phyloP scores from a whole-genome alignment of 2,113 vertebrate species.

The Carassius auratus region DNA sequence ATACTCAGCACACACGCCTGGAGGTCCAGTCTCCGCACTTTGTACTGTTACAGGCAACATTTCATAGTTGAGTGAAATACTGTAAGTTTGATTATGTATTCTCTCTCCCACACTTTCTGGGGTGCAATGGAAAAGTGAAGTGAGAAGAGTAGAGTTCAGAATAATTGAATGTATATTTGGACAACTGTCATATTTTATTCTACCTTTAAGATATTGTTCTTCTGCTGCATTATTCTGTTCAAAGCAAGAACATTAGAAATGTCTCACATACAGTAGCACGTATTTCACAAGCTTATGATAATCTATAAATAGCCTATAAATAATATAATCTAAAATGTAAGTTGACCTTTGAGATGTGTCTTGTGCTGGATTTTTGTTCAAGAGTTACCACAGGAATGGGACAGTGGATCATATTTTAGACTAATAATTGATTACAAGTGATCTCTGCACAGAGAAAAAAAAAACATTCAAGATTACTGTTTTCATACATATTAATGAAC shows the following conservation, averaged over 20 bases:
- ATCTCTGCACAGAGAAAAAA: background rate
- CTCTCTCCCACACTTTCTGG: constrained; percentile 39
- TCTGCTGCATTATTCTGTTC: constrained; percentile 15
- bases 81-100: background rate
- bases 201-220: constrained; percentile 35
- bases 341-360: constrained; percentile 39
- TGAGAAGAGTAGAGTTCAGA: background rate
- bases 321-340: constrained; percentile 2
- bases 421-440: background rate
- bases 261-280: background rate
- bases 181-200: background rate
- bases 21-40: constrained; percentile 83
- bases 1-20: constrained; percentile 85
- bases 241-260: constrained; percentile 13
- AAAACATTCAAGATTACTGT: no score
- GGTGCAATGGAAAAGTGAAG: background rate
- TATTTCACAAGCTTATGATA: background rate
- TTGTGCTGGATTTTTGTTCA: constrained; percentile 44
- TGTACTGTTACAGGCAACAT: constrained; percentile 78
- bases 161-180: background rate
- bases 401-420: background rate
- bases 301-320: background rate
- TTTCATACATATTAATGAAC: no score
- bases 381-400: background rate
- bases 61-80: background rate